phyloP scores from a whole-genome alignment of 1,140 invertebrate species.

The Nixonia krombeini region DNA sequence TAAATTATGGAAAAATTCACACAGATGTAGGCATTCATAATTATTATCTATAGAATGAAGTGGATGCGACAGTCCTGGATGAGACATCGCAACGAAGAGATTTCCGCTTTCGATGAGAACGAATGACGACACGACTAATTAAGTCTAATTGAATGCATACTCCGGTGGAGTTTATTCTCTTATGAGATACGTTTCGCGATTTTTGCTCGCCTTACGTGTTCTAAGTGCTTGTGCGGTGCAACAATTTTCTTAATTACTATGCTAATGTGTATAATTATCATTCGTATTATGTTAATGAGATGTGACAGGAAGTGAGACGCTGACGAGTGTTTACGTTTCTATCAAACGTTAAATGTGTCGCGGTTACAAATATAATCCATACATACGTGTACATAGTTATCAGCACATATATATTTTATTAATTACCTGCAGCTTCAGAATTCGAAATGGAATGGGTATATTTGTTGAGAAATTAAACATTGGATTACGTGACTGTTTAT shows the following conservation, averaged over 20 bases:
- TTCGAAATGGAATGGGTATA: no score
- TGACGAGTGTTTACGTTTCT: constrained; percentile 19
- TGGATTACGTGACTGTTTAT: no score
- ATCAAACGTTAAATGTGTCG: no score
- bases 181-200: constrained; percentile 33
- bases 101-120: constrained; percentile 50
- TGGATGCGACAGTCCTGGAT: constrained; percentile 18
- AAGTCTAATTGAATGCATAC: constrained; percentile 65
- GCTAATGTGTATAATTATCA: constrained; percentile 61
- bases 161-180: constrained; percentile 35
- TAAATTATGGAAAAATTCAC: neutral
- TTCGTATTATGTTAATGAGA: constrained; percentile 62
- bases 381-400: no score
- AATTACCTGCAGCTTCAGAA: no score
- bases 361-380: no score
- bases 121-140: constrained; percentile 60
- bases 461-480: no score
- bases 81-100: constrained; percentile 33
- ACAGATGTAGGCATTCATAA: constrained; percentile 9
- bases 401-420: no score
- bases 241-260: constrained; percentile 65
- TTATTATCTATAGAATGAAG: constrained; percentile 9
- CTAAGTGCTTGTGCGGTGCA: constrained; percentile 36
- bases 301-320: constrained; percentile 60
- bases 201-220: constrained; percentile 45